Conservation (phyloP, 2,113 vertebrate species). For the Leucopsar rothschildi region DNA sequence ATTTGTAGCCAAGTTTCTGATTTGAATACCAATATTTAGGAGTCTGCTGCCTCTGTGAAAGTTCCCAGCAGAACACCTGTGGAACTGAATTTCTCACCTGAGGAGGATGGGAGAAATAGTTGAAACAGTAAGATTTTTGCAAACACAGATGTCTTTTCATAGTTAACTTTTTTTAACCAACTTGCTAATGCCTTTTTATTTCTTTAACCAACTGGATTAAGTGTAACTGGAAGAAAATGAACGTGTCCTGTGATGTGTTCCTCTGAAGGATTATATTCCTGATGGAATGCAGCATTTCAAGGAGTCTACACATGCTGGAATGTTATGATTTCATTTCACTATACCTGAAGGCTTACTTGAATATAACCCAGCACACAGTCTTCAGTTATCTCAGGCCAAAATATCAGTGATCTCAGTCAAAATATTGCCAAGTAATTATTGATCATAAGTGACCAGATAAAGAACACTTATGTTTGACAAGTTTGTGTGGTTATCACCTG, state of each 20-base stretch:
- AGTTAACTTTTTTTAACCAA: neutral
- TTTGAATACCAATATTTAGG: neutral
- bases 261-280: neutral
- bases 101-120: neutral
- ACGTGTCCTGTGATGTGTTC: accelerated
- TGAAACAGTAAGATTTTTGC: neutral
- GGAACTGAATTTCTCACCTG: neutral
- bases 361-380: neutral
- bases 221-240: neutral
- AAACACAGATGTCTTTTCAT: neutral
- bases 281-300: neutral
- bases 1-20: neutral
- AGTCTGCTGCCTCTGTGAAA: neutral
- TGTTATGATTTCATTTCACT: neutral
- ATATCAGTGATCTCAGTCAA: neutral
- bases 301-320: neutral
- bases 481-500: neutral
- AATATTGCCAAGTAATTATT: neutral
- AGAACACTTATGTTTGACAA: neutral
- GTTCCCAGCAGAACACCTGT: neutral
- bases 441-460: neutral
- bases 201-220: neutral
- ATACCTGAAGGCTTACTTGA: neutral
- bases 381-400: neutral
- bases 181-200: neutral